These are phyloP conservation scores for Andrena chrysosceles DNA, from an alignment of 2,888 invertebrate species.

Conservation along the genomic window DNA sequence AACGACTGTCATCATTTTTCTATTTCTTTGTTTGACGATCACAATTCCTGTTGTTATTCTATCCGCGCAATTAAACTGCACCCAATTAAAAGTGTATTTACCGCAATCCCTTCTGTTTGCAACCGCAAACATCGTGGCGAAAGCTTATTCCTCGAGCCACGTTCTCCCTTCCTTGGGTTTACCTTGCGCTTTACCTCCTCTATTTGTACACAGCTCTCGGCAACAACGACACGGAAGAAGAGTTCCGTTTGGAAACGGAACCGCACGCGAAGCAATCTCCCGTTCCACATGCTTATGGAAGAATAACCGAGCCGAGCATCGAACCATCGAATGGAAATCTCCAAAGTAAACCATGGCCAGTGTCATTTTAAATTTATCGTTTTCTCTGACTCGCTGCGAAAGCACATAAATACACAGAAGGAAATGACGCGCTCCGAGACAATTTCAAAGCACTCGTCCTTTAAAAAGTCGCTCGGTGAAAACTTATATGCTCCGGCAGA, in stretches of 20 bases:
- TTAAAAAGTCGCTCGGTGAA: background rate
- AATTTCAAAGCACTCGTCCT: background rate
- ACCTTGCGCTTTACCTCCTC: constrained; percentile 21
- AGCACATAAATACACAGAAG: constrained; percentile 4
- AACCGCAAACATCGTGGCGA: constrained; percentile 25
- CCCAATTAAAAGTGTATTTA: constrained; percentile 28
- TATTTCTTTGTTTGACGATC: background rate
- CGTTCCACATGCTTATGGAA: background rate
- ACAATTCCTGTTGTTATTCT: background rate
- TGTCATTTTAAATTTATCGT: constrained; percentile 9
- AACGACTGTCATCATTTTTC: too few species aligned
- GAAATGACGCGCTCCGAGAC: background rate
- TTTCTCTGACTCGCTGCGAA: constrained; percentile 1
- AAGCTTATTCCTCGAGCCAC: constrained; percentile 22
- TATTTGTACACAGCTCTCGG: constrained; percentile 46
- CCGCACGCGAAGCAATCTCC: constrained; percentile 23
- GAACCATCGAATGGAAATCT: constrained; percentile 24
- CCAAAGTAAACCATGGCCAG: constrained; percentile 9
- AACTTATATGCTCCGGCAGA: background rate
- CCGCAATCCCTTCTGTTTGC: constrained; percentile 5
- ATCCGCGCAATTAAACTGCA: constrained; percentile 16
- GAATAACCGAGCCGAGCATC: constrained; percentile 19
- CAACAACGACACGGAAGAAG: constrained; percentile 14
- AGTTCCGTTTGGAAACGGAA: constrained; percentile 5
- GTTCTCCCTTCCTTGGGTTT: constrained; percentile 10